Evolutionary conservation across 2,797 vertebrate genomes (phyloP).

Genomic region (Pipistrellus nathusii): DNA sequence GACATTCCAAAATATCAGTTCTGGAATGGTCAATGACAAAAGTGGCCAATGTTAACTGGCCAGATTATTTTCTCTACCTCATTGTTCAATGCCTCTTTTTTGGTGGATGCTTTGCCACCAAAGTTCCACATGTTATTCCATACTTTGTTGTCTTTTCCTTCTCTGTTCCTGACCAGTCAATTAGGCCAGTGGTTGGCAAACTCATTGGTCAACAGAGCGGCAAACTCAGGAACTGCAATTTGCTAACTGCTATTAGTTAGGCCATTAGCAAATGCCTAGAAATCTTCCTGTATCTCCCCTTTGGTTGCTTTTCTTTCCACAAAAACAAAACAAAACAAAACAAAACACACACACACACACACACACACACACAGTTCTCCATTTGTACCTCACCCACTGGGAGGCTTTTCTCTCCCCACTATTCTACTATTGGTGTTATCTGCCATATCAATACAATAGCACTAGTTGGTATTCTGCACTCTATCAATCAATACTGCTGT

Average conservation of each 20-base stretch:
- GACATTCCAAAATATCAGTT: neutral
- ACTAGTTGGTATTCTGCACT: neutral
- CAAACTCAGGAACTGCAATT: too few species aligned
- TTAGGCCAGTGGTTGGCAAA: too few species aligned
- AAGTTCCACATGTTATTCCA: neutral
- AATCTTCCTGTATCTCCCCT: neutral
- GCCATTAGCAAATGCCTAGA: neutral
- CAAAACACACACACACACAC: too few species aligned
- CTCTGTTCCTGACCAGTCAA: neutral
- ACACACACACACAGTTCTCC: neutral
- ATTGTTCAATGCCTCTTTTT: neutral
- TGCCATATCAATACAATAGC: neutral
- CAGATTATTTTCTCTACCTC: neutral
- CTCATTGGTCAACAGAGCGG: too few species aligned
- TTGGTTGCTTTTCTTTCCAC: neutral
- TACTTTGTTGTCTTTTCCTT: neutral
- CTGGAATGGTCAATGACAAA: neutral
- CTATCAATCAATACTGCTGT: neutral
- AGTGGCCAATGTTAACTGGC: neutral
- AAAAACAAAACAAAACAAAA: neutral
- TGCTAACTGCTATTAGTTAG: too few species aligned
- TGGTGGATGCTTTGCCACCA: neutral
- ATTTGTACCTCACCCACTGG: neutral
- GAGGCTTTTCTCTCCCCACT: neutral
- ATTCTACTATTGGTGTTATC: neutral